A percentile compares a stretch with the other conserved stretches of the same genome.
Evolutionary conservation across 2,113 vertebrate species (phyloP).

Genomic region (Ptychochromis oligacanthus): DNA sequence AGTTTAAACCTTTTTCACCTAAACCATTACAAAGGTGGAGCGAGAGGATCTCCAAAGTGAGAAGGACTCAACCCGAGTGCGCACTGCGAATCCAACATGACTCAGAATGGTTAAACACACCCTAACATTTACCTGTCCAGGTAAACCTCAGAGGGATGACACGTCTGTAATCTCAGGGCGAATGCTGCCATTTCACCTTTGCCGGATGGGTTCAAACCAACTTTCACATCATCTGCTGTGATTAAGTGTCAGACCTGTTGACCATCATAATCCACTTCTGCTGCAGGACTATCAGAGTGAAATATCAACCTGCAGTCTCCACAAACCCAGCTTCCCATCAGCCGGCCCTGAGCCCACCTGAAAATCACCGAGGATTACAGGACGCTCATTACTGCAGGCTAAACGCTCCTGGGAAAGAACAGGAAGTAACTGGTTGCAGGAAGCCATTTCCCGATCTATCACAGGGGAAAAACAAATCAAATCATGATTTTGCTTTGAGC

Average conservation of each 20-base stretch:
- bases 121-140: not conserved
- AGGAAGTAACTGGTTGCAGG: not conserved
- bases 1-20: too few species aligned
- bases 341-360: not conserved
- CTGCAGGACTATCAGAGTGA: not conserved
- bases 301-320: not conserved
- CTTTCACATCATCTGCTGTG: not conserved
- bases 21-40: too few species aligned
- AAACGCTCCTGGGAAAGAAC: not conserved
- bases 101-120: not conserved
- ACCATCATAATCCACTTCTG: not conserved
- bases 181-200: not conserved
- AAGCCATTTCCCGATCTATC: too few species aligned
- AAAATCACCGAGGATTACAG: not conserved
- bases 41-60: not conserved
- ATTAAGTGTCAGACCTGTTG: too few species aligned
- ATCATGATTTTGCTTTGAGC: too few species aligned
- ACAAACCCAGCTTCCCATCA: too few species aligned
- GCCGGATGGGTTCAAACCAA: not conserved
- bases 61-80: too few species aligned
- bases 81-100: not conserved
- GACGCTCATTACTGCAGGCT: not conserved
- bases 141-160: not conserved
- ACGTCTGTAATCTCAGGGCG: not conserved
- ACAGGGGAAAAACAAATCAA: not conserved